Percentiles rank a stretch among this genome's conserved stretches.
These are phyloP conservation scores for Portunus trituberculatus DNA, from an alignment of 1,140 invertebrate species.

Conservation along the genomic window DNA sequence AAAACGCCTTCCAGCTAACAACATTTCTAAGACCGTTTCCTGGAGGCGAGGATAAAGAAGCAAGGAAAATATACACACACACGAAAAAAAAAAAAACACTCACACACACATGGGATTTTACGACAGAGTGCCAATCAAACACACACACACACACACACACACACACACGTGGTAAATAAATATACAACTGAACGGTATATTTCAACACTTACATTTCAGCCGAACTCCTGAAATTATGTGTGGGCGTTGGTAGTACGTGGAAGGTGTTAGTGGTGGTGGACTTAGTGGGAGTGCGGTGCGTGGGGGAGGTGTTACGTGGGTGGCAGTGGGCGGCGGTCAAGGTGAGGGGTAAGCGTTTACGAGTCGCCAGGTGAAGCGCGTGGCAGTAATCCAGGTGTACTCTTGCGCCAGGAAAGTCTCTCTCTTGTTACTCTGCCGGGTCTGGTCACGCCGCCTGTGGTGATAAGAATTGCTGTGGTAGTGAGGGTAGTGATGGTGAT, in stretches of 20 bases:
- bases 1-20: no score
- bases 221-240: background rate
- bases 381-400: no score
- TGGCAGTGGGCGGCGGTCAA: background rate
- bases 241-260: no score
- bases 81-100: no score
- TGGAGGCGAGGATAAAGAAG: background rate
- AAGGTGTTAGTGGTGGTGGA: no score
- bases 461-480: no score
- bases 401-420: no score
- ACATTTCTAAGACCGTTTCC: background rate
- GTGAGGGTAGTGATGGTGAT: no score
- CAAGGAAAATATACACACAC: background rate
- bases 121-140: background rate
- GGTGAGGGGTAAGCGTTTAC: background rate
- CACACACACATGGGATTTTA: background rate
- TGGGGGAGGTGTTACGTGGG: background rate
- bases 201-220: background rate
- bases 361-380: no score
- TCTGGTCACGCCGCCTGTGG: no score
- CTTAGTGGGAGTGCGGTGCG: background rate
- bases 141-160: constrained; percentile 18
- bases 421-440: no score
- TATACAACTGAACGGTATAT: background rate
- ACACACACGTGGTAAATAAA: background rate